Conservation (phyloP, 2,797 vertebrate species). For the Erpetoichthys calabaricus region DNA sequence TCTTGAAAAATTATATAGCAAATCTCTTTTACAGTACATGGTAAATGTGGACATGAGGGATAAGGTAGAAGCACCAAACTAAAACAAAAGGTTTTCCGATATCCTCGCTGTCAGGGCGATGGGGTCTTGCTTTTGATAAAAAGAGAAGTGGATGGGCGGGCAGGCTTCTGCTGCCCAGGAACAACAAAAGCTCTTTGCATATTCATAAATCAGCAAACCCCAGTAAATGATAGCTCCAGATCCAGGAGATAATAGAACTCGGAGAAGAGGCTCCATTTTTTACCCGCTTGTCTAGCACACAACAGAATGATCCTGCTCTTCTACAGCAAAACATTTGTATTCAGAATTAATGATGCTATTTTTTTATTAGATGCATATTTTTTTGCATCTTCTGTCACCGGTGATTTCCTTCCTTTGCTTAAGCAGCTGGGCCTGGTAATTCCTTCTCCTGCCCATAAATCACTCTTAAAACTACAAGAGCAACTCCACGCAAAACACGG, state of each 20-base stretch:
- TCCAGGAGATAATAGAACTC: not conserved
- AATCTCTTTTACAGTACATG: no score
- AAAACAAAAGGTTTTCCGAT: no score
- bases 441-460: not conserved
- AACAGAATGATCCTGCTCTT: not conserved
- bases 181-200: no score
- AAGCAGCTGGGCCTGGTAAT: not conserved
- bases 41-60: no score
- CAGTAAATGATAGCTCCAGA: not conserved
- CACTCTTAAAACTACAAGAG: not conserved
- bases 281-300: not conserved
- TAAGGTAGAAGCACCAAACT: no score
- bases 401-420: not conserved
- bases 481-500: not conserved
- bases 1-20: no score
- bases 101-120: no score
- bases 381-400: not conserved
- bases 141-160: no score
- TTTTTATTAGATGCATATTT: not conserved
- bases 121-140: no score
- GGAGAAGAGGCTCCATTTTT: not conserved
- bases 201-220: not conserved
- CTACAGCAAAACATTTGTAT: not conserved
- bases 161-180: no score
- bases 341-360: not conserved